Percentiles rank a stretch among this genome's conserved stretches.
phyloP scores from a whole-genome alignment of 1,140 invertebrate genomes.

The Subanguina moxae region DNA sequence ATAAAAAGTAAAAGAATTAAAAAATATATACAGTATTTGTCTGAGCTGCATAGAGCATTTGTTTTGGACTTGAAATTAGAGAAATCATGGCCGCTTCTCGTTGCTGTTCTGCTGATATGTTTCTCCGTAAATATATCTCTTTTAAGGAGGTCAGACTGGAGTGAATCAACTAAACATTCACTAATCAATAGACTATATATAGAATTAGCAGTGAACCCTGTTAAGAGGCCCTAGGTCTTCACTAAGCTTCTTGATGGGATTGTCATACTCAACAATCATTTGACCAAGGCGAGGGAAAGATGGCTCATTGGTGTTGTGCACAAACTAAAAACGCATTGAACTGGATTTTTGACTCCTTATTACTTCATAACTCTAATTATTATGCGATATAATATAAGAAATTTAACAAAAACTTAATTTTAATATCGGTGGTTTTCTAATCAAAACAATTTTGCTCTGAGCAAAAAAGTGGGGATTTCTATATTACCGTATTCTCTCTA shows the following conservation, averaged over 20 bases:
- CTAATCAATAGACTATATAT: constrained; percentile 10
- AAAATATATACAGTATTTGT: constrained; percentile 70
- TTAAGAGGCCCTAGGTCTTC: constrained; percentile 95
- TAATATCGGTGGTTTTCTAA: no score
- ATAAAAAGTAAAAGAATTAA: background rate
- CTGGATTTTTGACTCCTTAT: no score
- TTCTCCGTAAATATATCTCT: constrained; percentile 79
- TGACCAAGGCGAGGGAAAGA: constrained; percentile 90
- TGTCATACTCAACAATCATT: constrained; percentile 95
- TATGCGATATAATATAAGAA: no score
- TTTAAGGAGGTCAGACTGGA: constrained; percentile 81
- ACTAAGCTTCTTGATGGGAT: constrained; percentile 85
- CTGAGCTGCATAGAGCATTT: constrained; percentile 84
- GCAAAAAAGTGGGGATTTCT: no score
- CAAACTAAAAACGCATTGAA: constrained; percentile 63
- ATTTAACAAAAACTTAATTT: no score
- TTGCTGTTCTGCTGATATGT: constrained; percentile 88
- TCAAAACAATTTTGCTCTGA: no score
- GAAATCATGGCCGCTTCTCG: constrained; percentile 83
- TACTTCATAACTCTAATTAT: no score
- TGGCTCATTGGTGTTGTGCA: constrained; percentile 76
- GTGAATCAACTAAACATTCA: constrained; percentile 66
- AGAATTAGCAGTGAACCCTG: constrained; percentile 63
- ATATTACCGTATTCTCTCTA: no score
- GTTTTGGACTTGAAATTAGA: constrained; percentile 81